Conservation (phyloP, 92 coral and sea anemone genomes). For the Epizoanthus stellaris region DNA sequence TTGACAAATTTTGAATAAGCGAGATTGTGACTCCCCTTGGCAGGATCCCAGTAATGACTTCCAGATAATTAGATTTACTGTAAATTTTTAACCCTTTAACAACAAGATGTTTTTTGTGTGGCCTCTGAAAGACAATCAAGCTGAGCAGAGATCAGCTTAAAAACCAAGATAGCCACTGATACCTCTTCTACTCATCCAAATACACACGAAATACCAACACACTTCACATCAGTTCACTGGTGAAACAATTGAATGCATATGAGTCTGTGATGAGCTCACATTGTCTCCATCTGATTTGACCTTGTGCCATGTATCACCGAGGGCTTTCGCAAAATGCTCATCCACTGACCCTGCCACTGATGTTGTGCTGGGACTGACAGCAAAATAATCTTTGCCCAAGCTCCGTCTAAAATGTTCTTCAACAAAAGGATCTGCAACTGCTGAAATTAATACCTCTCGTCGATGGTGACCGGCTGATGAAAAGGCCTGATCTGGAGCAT, state of each 20-base stretch:
- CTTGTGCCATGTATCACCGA: constrained; percentile 91
- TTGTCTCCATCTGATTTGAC: constrained; percentile 57
- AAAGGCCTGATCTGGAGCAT: constrained; percentile 55
- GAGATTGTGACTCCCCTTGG: too few species aligned
- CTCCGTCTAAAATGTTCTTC: constrained; percentile 99
- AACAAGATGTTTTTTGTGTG: too few species aligned
- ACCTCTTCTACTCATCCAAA: neutral
- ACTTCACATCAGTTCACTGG: constrained; percentile 66
- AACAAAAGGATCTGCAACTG: constrained; percentile 93
- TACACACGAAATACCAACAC: neutral
- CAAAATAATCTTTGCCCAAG: constrained; percentile 91
- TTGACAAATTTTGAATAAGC: too few species aligned
- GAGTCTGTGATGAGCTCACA: constrained; percentile 62
- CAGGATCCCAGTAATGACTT: too few species aligned
- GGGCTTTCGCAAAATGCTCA: constrained; percentile 98
- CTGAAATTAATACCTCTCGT: constrained; percentile 84
- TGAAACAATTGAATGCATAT: constrained; percentile 77
- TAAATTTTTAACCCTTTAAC: too few species aligned
- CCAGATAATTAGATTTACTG: too few species aligned
- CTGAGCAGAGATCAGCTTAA: too few species aligned
- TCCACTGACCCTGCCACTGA: constrained; percentile 95
- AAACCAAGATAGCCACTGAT: too few species aligned
- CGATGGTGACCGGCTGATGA: constrained; percentile 70
- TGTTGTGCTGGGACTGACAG: constrained; percentile 81
- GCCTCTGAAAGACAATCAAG: too few species aligned